Conservation (phyloP, 2,888 invertebrate genomes). For the Tricholauxania praeusta region DNA sequence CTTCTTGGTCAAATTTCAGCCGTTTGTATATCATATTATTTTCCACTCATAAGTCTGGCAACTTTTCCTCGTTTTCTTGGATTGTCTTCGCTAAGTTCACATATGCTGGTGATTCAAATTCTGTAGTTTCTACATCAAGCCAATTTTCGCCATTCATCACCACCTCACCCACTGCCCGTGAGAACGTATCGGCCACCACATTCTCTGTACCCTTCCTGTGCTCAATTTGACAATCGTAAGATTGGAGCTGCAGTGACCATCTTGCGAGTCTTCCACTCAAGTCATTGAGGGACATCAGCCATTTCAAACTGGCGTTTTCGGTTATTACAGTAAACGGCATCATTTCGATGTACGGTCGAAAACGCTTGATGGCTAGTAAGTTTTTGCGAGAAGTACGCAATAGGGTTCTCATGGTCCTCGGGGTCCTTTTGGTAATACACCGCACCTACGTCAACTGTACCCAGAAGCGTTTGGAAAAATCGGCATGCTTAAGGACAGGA, state of each 20-base stretch:
- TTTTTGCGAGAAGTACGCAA: no score
- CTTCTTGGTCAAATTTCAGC: not conserved
- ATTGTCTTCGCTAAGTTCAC: not conserved
- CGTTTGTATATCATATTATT: constrained; percentile 7
- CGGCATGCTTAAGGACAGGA: no score
- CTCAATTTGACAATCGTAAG: constrained; percentile 34
- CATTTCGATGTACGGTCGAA: no score
- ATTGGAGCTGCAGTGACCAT: constrained; percentile 37
- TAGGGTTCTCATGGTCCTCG: constrained; percentile 17
- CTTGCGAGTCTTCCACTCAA: constrained; percentile 41
- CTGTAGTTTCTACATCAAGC: no score
- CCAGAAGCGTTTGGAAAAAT: no score
- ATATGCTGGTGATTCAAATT: constrained; percentile 1
- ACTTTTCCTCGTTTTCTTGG: not conserved
- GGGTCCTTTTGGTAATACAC: no score
- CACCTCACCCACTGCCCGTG: no score
- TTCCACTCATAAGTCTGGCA: constrained; percentile 25
- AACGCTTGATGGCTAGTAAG: no score
- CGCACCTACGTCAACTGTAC: no score
- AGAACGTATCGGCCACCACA: no score
- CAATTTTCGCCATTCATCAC: constrained; percentile 1
- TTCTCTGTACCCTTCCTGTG: constrained; percentile 51
- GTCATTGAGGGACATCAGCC: constrained; percentile 1
- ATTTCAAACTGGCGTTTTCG: constrained; percentile 18
- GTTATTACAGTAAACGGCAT: not conserved